Percentiles rank a stretch among this genome's conserved stretches.
Evolutionary conservation across 2,113 vertebrate genomes (phyloP).

Genomic region (Bettongia penicillata): DNA sequence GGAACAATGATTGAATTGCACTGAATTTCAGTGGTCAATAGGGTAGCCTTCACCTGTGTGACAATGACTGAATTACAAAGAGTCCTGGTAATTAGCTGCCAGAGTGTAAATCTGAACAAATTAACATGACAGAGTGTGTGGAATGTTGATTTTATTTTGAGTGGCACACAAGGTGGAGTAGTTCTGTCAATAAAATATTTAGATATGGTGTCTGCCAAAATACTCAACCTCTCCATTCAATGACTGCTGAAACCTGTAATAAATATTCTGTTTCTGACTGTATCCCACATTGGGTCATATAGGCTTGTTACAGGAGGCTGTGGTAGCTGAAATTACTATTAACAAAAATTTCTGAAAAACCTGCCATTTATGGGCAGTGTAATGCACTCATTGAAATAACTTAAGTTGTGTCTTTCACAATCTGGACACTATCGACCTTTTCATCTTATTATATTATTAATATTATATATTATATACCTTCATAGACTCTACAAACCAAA

Average conservation of each 20-base stretch:
- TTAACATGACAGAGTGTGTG: slow-evolving; percentile 46
- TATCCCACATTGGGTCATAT: not conserved
- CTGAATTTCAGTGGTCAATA: slow-evolving; percentile 51
- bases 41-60: slow-evolving; percentile 58
- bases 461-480: not conserved
- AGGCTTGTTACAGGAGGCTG: slow-evolving; percentile 1
- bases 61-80: slow-evolving; percentile 76
- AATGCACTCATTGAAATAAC: not conserved
- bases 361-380: not conserved
- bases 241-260: slow-evolving; percentile 22
- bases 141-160: slow-evolving; percentile 38
- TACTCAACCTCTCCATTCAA: not conserved
- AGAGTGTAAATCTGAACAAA: slow-evolving; percentile 63
- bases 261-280: not conserved
- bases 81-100: slow-evolving; percentile 64
- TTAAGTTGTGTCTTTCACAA: not conserved
- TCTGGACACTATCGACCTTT: not conserved
- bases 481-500: not conserved
- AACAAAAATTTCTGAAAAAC: not conserved
- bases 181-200: slow-evolving; percentile 34
- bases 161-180: slow-evolving; percentile 37
- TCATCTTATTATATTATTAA: not conserved
- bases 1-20: slow-evolving; percentile 59
- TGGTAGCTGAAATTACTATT: slow-evolving; percentile 37
- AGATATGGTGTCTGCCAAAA: slow-evolving; percentile 23